Conservation (phyloP, 2,113 vertebrate species). For the Heterotis niloticus region DNA sequence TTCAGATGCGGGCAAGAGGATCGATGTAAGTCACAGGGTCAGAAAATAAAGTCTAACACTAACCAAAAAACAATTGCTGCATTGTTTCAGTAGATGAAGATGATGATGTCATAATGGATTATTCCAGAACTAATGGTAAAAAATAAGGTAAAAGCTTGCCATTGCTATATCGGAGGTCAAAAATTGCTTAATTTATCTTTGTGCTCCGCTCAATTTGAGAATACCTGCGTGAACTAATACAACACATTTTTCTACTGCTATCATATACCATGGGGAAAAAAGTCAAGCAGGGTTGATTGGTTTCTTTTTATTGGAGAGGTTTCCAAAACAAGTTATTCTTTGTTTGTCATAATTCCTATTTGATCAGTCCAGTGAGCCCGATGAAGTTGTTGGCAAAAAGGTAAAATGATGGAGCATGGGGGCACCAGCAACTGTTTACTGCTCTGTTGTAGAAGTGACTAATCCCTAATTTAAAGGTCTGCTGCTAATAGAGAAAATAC, state of each 20-base stretch:
- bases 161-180: not conserved
- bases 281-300: constrained; percentile 52
- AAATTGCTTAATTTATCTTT: constrained; percentile 17
- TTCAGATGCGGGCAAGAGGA: not conserved
- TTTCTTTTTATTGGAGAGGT: constrained; percentile 66
- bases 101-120: constrained; percentile 6
- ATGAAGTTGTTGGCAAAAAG: constrained; percentile 61
- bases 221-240: constrained; percentile 20
- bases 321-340: constrained; percentile 58
- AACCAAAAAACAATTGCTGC: not conserved
- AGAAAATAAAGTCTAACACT: not conserved
- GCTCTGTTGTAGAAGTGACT: constrained; percentile 53
- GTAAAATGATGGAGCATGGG: constrained; percentile 47
- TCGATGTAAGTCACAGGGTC: not conserved
- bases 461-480: constrained; percentile 59
- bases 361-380: constrained; percentile 60
- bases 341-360: constrained; percentile 61
- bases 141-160: not conserved
- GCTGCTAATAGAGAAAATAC: constrained; percentile 59
- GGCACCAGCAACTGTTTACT: constrained; percentile 36
- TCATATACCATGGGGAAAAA: constrained; percentile 19
- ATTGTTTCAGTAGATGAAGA: not conserved
- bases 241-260: constrained; percentile 9
- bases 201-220: constrained; percentile 1
- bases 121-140: constrained; percentile 19